Evolutionary conservation across 53 echinoderm and acorn worm genomes (phyloP), one percentile per base, ranked within the genome.

Genomic region (Holothuria leucospilota): DNA sequence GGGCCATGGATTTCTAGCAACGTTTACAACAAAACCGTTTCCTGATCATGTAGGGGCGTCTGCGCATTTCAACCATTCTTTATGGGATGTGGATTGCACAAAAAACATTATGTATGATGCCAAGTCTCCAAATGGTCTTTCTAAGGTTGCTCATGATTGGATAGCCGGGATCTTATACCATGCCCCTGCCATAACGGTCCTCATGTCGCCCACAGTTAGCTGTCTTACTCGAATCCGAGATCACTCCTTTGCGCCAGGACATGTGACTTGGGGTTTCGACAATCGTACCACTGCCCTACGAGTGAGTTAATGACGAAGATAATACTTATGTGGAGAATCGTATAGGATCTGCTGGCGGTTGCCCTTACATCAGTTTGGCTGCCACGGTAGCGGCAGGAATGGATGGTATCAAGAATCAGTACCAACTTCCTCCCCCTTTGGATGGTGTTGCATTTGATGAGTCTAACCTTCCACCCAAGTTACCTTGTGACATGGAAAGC

Each of bases 251-350:
- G 40, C 62, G 21, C 89, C 91, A 29, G 39, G 59, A 39, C 89
- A 95, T 70, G 89, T 87, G 8, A 90, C 90, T 1, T 94, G 91
- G 96, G 92, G 86, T 0, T 23, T 86, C 8, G 96, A 92, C 65
- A 94, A 94, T 65, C 91, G 93, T 0, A 75, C 91, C 1, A 91
- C 91, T 56, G 85, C 84, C 21, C 24, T 96, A 26, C 90, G 93
- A 16, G 77, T 96, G 16, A 91, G 24, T 85, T 4, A 84, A 87
- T 38, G 91, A 85, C 26, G 89, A 88, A n/a, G 56, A 51, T 20
- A 89, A 90, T 34, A 96, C 91, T 16, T 93, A 93, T 58, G 39
- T 96, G 6, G 93, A 96, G 66, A 89, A 93, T 75, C 89, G 96
- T 16, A 75, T 88, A 15, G 93, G 93, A 20, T 71, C 91, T 15